Evolutionary conservation across 2,888 invertebrate species (phyloP).

Genomic region (Caenorhabditis plicata): DNA sequence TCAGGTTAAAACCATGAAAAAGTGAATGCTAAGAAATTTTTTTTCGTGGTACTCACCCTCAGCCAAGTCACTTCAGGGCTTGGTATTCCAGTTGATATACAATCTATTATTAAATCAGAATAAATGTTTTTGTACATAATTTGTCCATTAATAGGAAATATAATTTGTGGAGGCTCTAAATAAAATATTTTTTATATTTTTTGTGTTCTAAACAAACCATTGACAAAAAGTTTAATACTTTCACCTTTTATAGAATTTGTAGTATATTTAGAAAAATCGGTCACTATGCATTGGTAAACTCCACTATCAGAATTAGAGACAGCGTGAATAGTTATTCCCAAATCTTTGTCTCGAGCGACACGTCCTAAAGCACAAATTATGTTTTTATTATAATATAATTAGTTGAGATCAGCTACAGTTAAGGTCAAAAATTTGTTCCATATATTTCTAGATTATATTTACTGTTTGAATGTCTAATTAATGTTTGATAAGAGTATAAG

Average conservation of each 20-base stretch:
- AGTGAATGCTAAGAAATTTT: not conserved
- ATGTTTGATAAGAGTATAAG: not conserved
- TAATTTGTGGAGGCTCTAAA: constrained; percentile 41
- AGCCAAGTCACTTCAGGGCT: constrained; percentile 55
- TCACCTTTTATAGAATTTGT: constrained; percentile 47
- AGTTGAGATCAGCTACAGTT: too few species aligned
- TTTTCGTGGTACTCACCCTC: constrained; percentile 25
- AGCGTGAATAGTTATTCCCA: constrained; percentile 60
- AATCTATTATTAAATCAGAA: constrained; percentile 31
- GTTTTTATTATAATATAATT: not conserved
- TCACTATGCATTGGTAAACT: constrained; percentile 55
- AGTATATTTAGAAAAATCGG: constrained; percentile 45
- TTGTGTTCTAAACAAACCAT: constrained; percentile 24
- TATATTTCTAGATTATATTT: too few species aligned
- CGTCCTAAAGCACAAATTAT: constrained; percentile 55
- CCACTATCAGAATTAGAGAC: constrained; percentile 51
- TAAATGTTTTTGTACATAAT: constrained; percentile 22
- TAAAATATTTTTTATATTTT: not conserved
- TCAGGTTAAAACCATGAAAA: too few species aligned
- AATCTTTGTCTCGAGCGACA: constrained; percentile 46
- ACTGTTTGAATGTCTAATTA: not conserved
- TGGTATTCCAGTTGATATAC: constrained; percentile 51
- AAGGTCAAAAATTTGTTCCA: too few species aligned
- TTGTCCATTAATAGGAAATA: constrained; percentile 17
- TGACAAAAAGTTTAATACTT: constrained; percentile 49